Percentiles rank a stretch among this genome's conserved stretches.
These are phyloP conservation scores for Acanthornis magna DNA, from an alignment of 2,797 vertebrate genomes.

Conservation along the genomic window DNA sequence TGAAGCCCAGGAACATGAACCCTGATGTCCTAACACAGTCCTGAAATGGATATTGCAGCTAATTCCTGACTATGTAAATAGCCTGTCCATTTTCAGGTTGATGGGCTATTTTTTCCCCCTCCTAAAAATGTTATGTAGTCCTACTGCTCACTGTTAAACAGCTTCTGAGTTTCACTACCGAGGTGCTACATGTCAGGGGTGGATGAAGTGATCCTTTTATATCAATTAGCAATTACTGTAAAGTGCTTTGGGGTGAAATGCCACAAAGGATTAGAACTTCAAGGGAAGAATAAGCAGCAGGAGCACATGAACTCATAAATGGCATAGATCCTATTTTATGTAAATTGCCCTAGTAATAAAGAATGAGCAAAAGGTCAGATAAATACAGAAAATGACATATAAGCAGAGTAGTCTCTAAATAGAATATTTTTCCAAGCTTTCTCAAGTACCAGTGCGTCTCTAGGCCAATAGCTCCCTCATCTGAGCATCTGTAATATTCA, in stretches of 20 bases:
- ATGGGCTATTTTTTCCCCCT: neutral
- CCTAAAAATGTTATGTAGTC: neutral
- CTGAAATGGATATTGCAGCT: neutral
- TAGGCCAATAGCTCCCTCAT: slow-evolving; percentile 54
- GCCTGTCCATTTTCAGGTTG: neutral
- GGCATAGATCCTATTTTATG: slow-evolving; percentile 68
- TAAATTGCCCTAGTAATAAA: slow-evolving; percentile 70
- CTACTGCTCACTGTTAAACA: slow-evolving; percentile 56
- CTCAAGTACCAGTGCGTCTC: neutral
- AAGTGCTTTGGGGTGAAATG: slow-evolving; percentile 76
- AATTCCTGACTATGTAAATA: neutral
- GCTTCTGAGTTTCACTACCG: slow-evolving; percentile 51
- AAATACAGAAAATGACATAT: slow-evolving; percentile 60
- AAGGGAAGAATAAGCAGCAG: slow-evolving; percentile 56
- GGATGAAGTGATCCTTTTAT: slow-evolving; percentile 72
- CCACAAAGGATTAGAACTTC: slow-evolving; percentile 69
- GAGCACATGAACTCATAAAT: slow-evolving; percentile 67
- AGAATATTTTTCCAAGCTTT: slow-evolving; percentile 42
- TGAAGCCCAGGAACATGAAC: neutral
- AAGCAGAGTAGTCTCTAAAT: slow-evolving; percentile 43
- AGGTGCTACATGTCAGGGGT: slow-evolving; percentile 69
- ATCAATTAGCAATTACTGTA: slow-evolving; percentile 76
- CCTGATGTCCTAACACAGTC: neutral
- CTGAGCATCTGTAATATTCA: slow-evolving; percentile 42
- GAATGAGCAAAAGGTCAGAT: slow-evolving; percentile 66